phyloP scores from a whole-genome alignment of 2,113 vertebrate species.

The Pyxicephalus adspersus region DNA sequence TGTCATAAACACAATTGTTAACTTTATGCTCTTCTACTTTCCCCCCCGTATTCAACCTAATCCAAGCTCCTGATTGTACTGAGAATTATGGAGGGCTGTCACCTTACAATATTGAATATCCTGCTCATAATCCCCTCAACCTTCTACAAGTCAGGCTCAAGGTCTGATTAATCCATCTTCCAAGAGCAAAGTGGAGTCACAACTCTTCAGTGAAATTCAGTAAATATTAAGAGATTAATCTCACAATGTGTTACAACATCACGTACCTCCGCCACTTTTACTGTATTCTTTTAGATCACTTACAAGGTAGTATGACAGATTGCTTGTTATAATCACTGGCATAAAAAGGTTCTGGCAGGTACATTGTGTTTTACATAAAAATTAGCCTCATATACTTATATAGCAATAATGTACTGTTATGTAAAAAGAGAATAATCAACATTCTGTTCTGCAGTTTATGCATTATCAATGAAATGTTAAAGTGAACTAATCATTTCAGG shows the following conservation, averaged over 20 bases:
- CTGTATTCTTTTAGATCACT: conserved; percentile 9
- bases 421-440: too few relatives aligned
- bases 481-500: too few relatives aligned
- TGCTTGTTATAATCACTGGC: background rate
- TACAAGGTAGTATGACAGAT: background rate
- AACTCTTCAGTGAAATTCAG: conserved; percentile 27
- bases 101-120: conserved; percentile 29
- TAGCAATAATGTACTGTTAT: too few relatives aligned
- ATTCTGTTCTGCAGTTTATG: too few relatives aligned
- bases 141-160: conserved; percentile 39
- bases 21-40: conserved; percentile 6
- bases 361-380: conserved; percentile 18
- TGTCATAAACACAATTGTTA: background rate
- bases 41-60: background rate
- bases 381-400: background rate
- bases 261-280: conserved; percentile 1
- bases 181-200: conserved; percentile 25
- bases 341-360: background rate
- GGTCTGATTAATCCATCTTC: conserved; percentile 28
- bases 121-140: conserved; percentile 40
- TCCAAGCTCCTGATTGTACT: background rate
- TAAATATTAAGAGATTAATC: conserved; percentile 40
- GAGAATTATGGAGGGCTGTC: conserved; percentile 35
- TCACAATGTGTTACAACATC: background rate
- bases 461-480: too few relatives aligned